These are phyloP conservation scores for Eublepharis macularius DNA, from an alignment of 2,113 vertebrate species.

Conservation along the genomic window DNA sequence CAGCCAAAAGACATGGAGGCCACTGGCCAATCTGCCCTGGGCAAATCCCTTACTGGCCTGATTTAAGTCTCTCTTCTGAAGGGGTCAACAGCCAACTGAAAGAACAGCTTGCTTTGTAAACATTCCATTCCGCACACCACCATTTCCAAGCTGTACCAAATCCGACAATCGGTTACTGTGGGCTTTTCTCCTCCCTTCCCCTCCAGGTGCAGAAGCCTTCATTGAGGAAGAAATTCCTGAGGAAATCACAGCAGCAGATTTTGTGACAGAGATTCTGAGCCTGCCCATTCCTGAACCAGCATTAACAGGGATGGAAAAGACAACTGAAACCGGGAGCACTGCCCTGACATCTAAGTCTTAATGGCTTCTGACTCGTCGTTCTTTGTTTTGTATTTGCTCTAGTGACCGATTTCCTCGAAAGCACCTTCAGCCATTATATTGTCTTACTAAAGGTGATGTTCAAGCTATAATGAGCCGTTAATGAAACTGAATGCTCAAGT, in stretches of 20 bases:
- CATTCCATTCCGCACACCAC: neutral
- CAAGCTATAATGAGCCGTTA: neutral
- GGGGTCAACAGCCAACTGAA: neutral
- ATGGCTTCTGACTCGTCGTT: neutral
- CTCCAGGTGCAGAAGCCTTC: slow-evolving; percentile 68
- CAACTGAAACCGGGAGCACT: neutral
- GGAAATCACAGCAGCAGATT: slow-evolving; percentile 83
- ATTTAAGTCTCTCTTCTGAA: too few species aligned
- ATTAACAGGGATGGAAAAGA: neutral
- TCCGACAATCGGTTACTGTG: neutral
- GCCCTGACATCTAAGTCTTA: neutral
- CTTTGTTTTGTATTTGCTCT: neutral
- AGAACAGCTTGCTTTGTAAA: neutral
- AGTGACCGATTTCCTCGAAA: slow-evolving; percentile 9
- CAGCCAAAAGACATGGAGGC: too few species aligned
- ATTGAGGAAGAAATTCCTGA: slow-evolving; percentile 81
- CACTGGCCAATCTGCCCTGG: too few species aligned
- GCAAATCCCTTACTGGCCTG: neutral
- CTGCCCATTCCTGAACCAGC: slow-evolving; percentile 65
- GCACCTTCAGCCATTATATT: neutral
- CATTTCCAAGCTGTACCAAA: slow-evolving; percentile 14
- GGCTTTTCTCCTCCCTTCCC: slow-evolving; percentile 25
- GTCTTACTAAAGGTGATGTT: neutral
- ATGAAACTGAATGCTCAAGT: too few species aligned
- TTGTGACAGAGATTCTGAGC: slow-evolving; percentile 82